A percentile compares a stretch with the other conserved stretches of the same genome.
phyloP scores from a whole-genome alignment of 2,888 invertebrate species.

The Philereme vetulata region DNA sequence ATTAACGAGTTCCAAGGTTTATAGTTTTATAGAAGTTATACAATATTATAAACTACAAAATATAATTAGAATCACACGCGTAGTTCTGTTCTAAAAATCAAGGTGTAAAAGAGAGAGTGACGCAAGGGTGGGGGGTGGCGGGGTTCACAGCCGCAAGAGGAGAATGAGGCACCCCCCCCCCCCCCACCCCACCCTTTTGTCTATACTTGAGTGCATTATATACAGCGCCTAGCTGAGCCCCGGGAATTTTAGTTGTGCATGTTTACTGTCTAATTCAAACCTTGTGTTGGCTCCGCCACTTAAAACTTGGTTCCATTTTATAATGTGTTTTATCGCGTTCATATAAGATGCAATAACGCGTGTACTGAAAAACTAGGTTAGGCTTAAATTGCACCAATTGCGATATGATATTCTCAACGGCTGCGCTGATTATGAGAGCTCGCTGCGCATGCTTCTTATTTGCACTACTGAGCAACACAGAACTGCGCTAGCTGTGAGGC shows the following conservation, averaged over 20 bases:
- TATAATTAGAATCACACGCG: slow-evolving; percentile 48
- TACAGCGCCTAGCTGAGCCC: slow-evolving; percentile 55
- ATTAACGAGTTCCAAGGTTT: slow-evolving; percentile 11
- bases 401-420: too few relatives aligned
- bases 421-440: too few relatives aligned
- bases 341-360: too few relatives aligned
- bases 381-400: too few relatives aligned
- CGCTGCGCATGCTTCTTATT: too few relatives aligned
- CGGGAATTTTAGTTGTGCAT: slow-evolving; percentile 75
- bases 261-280: slow-evolving; percentile 35
- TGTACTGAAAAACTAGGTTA: too few relatives aligned
- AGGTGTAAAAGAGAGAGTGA: slow-evolving; percentile 56
- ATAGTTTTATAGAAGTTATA: neutral
- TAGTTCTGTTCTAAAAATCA: slow-evolving; percentile 68
- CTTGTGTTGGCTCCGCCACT: slow-evolving; percentile 4
- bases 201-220: slow-evolving; percentile 79
- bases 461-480: too few relatives aligned
- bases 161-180: slow-evolving; percentile 40
- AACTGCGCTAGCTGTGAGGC: too few relatives aligned
- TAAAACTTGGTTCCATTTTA: neutral
- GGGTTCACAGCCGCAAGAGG: slow-evolving; percentile 29
- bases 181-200: too few relatives aligned
- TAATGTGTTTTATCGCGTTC: neutral
- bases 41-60: slow-evolving; percentile 8
- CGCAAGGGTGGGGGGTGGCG: slow-evolving; percentile 40